Evolutionary conservation across 2,888 invertebrate species (phyloP).

Genomic region (Cyclophora punctaria): DNA sequence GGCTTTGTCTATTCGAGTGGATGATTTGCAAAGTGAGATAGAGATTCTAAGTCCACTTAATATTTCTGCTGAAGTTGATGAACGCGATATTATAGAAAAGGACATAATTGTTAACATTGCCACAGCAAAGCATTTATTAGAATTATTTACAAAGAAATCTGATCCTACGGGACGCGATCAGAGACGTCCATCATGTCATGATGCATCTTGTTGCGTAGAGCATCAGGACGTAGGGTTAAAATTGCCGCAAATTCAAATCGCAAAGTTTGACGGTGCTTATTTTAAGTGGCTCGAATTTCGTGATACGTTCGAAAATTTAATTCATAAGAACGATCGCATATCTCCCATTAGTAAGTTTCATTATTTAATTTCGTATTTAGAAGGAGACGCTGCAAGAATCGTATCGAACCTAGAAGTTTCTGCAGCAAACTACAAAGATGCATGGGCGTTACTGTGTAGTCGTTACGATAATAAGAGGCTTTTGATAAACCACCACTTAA

Average conservation of each 20-base stretch:
- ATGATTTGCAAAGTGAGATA: constrained; percentile 8
- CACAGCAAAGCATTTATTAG: not conserved
- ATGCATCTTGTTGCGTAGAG: not conserved
- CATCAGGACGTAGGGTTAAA: constrained; percentile 3
- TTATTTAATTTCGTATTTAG: constrained; percentile 16
- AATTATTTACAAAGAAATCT: not conserved
- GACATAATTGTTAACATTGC: not conserved
- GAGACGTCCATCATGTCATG: not conserved
- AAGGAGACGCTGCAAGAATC: constrained; percentile 16
- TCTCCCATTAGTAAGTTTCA: constrained; percentile 1
- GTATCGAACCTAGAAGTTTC: constrained; percentile 13
- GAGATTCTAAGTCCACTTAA: not conserved
- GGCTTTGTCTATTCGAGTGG: constrained; percentile 3
- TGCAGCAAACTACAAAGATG: constrained; percentile 11
- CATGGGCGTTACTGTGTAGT: constrained; percentile 14
- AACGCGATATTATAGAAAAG: not conserved
- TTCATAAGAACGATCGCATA: constrained; percentile 7
- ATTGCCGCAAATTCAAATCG: constrained; percentile 10
- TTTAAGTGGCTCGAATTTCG: constrained; percentile 19
- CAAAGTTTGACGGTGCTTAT: constrained; percentile 18
- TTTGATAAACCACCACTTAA: constrained; percentile 12
- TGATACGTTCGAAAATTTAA: constrained; percentile 13
- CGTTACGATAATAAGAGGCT: constrained; percentile 3
- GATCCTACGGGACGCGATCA: not conserved
- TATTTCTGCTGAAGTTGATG: not conserved